Conservation (phyloP, 2,113 vertebrate genomes). For the Ameiurus melas region DNA sequence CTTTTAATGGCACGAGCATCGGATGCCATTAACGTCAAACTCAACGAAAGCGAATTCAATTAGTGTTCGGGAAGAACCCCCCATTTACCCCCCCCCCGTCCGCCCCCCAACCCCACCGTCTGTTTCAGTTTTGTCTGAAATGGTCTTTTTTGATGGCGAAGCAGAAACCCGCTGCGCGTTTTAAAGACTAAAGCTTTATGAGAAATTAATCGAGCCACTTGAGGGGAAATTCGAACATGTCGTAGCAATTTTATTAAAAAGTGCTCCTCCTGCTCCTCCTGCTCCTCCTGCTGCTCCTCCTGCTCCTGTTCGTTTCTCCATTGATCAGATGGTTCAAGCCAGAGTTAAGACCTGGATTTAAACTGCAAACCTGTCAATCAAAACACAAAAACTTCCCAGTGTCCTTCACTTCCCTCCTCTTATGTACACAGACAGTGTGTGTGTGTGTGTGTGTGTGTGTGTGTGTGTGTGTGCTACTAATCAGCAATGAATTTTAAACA, state of each 20-base stretch:
- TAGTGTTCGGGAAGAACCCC: slow-evolving; percentile 35
- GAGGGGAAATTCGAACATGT: slow-evolving; percentile 22
- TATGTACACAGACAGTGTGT: slow-evolving; percentile 47
- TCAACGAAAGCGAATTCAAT: slow-evolving; percentile 54
- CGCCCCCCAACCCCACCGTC: not conserved
- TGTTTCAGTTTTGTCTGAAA: slow-evolving; percentile 40
- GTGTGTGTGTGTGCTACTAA: slow-evolving; percentile 28
- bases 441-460: slow-evolving; percentile 42
- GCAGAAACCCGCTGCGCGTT: slow-evolving; percentile 41
- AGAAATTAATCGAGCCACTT: slow-evolving; percentile 42
- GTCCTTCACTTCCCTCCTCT: slow-evolving; percentile 20
- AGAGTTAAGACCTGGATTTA: not conserved
- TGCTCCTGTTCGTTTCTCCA: not conserved
- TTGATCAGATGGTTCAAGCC: slow-evolving; percentile 42
- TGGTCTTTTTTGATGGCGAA: slow-evolving; percentile 43
- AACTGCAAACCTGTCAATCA: slow-evolving; percentile 46
- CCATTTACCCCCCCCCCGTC: not conserved
- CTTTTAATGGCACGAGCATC: slow-evolving; percentile 52
- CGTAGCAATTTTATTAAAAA: slow-evolving; percentile 11
- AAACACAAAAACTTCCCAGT: slow-evolving; percentile 2
- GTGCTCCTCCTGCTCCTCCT: not conserved
- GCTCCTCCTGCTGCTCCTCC: too few relatives aligned
- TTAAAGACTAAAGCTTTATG: slow-evolving; percentile 30
- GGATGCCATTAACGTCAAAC: slow-evolving; percentile 59
- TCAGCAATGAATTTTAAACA: slow-evolving; percentile 58